Evolutionary conservation across 2,888 invertebrate genomes (phyloP).

Genomic region (Polymixis lichenea): DNA sequence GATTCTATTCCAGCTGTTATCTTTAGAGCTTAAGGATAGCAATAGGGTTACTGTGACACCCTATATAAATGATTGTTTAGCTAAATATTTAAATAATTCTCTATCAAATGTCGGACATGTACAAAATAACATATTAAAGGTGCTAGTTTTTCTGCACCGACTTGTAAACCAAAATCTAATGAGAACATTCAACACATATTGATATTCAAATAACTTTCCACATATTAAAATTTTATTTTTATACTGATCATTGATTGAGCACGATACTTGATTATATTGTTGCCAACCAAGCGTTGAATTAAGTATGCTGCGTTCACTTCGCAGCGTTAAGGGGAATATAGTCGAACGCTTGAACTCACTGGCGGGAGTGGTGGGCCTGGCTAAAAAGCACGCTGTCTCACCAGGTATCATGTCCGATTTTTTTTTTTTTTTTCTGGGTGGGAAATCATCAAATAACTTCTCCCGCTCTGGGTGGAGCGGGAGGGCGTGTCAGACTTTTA

Average conservation of each 20-base stretch:
- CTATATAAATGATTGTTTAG: neutral
- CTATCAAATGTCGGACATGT: neutral
- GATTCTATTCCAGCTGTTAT: too few species aligned
- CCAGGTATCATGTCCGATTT: too few species aligned
- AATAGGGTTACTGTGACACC: too few species aligned
- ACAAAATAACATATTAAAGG: neutral
- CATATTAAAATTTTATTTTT: neutral
- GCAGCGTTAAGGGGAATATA: too few species aligned
- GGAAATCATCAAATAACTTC: too few species aligned
- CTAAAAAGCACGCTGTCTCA: too few species aligned
- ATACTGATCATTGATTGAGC: neutral
- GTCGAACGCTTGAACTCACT: too few species aligned
- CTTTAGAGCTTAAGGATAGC: too few species aligned
- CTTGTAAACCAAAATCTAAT: conserved; percentile 37
- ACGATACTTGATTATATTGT: neutral
- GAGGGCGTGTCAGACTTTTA: too few species aligned
- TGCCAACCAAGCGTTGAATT: neutral
- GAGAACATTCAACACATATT: conserved; percentile 27
- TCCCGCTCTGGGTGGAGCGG: too few species aligned
- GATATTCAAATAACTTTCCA: neutral
- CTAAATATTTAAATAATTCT: neutral
- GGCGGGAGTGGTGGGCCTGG: too few species aligned
- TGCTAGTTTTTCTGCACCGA: conserved; percentile 15
- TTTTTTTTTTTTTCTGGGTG: too few species aligned
- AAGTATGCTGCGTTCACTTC: neutral